Evolutionary conservation across 2,888 invertebrate species (phyloP), one percentile per base, ranked within the genome.

Genomic region (Ctena decussata): DNA sequence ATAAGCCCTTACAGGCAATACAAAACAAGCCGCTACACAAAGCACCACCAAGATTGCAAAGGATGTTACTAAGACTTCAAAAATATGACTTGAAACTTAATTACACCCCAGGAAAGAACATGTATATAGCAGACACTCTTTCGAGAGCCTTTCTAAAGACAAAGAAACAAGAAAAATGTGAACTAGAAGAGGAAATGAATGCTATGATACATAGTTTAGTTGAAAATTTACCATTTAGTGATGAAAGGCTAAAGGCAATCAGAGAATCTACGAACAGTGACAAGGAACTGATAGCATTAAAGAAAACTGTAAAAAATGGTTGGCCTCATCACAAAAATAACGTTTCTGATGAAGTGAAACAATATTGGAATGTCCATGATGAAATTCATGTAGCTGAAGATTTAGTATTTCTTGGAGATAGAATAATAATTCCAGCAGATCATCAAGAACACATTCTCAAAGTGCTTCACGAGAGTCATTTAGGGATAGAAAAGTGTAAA

Each of bases 1-100:
- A 90, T 49, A 86, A 86, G 39, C 90, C 89, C 18, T 53, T 91
- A 18, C 83, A 87, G 39, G 39, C 80, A 21, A 82, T 90, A 30
- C 21, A 77, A 1, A 77, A 81, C 37, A 89, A 90, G 44, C 86
- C 86, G 8, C 44, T 89, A 11, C 35, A 73, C 15, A 70, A 65
- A 41, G 87, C 86, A 44, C 89, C 86, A 41, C 72, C 57, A 70
- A 44, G 90, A 21, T 71, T 90, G 27, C 90, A 90, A 77, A 71
- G 83, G 24, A 86, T 91, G 88, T 35, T 89, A 35, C 41, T 90
- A 41, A 49, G 77, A 12, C 27, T 81, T 18, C 85, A 80, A 39
- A 53, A 72, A 60, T 88, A 86, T 46, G 60, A 89, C 32, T 46
- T 80, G 32, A 60, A 18, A 27, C 53, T 88, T 21, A 39, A 39